Base-by-base conservation (phyloP, 1,140 invertebrate species). In the Bilobella aurantiaca region DNA sequence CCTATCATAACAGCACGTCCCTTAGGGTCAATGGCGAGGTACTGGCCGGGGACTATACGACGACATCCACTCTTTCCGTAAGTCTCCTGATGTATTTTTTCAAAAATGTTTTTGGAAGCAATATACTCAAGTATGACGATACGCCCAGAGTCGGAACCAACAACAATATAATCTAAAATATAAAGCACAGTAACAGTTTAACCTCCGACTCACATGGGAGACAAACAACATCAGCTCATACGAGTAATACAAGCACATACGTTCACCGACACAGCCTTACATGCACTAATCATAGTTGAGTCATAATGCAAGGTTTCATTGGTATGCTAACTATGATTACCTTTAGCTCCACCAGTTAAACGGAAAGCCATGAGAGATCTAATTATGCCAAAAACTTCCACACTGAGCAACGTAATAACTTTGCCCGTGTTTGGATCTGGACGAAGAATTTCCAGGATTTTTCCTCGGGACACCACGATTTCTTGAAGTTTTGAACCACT, bases 41-140 rank as follows among this genome's bases (percentile, higher is more conserved):
- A 99, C 76, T 99, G 96, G 12, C 97, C 97, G 30, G 97, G 96
- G 2, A 99, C 96, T 77, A 99, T 98, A 67, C 97, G 83, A 46
- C 97, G 83, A 75, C 95, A 98, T 60, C 97, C 97, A 74, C 93
- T 98, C 80, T 99, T 99, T 0, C 97, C 97, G 83, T 97, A 99
- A 1, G 96, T 99, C 79, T 99, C 97, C 79, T 98, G 93, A 76
- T 99, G 97, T 25, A 99, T 87, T 78, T 96, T 89, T 67, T 99
- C 96, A 74, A 99, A 18, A n/a, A 84, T 80, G 83, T 98, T 98
- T 78, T 99, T 99, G 0, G 85, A 79, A 23, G 90, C 84, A 75
- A 91, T 90, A 75, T 98, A 99, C 76, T 99, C 96, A 18, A 99
- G 79, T 77, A 99, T 98, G 0, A 98, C 91, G 77, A 99, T 97